A percentile compares a stretch with the other conserved stretches of the same genome.
phyloP scores from a whole-genome alignment of 2,797 vertebrate species.

The Chrysocyon brachyurus region DNA sequence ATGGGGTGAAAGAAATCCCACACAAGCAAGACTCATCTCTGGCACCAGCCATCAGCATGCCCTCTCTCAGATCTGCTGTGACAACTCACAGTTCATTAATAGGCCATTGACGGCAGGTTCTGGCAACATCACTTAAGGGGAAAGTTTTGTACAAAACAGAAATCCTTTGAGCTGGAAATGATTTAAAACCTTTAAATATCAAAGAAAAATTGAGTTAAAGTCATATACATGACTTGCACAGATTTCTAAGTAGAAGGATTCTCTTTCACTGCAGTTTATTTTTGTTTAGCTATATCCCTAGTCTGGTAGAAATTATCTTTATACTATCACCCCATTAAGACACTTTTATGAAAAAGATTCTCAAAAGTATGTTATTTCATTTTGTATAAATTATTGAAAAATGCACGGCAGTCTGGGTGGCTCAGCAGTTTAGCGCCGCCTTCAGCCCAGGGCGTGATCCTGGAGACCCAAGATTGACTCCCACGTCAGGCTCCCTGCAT shows the following conservation, averaged over 20 bases:
- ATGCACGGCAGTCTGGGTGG: background rate
- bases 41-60: fast-evolving
- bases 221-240: background rate
- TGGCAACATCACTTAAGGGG: background rate
- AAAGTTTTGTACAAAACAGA: background rate
- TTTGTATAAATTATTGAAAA: conserved; percentile 33
- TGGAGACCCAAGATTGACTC: too few relatives aligned
- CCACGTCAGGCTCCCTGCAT: too few relatives aligned
- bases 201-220: background rate
- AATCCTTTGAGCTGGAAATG: background rate
- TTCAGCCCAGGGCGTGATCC: too few relatives aligned
- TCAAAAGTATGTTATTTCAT: background rate
- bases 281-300: background rate
- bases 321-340: background rate
- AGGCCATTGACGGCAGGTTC: background rate
- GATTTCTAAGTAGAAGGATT: background rate
- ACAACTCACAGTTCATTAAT: background rate
- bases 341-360: background rate
- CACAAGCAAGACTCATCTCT: background rate
- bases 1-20: background rate
- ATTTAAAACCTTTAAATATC: background rate
- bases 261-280: background rate
- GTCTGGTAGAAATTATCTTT: background rate
- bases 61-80: background rate
- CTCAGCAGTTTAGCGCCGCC: too few relatives aligned